phyloP scores from a whole-genome alignment of 2,113 vertebrate species.

The Thymallus thymallus region DNA sequence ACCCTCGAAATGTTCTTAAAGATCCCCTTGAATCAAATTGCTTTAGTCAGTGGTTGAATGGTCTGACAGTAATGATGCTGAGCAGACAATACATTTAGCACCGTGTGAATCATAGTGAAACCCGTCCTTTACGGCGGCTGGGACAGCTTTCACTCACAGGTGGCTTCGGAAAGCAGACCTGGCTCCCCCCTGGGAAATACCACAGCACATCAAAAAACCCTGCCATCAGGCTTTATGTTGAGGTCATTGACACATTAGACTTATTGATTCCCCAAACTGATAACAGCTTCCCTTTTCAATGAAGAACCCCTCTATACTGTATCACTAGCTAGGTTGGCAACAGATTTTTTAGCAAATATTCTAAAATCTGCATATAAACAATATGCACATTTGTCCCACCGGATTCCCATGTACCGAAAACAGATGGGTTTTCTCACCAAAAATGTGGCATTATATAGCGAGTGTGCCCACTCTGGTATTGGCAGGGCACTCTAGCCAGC shows the following conservation, averaged over 20 bases:
- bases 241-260: not conserved
- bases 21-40: conserved; percentile 30
- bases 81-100: not conserved
- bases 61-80: conserved; percentile 6
- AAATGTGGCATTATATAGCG: no score
- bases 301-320: not conserved
- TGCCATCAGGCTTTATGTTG: not conserved
- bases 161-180: conserved; percentile 39
- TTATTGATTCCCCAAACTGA: not conserved
- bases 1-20: conserved; percentile 18
- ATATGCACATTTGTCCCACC: no score
- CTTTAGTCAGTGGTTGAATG: conserved; percentile 15
- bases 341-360: no score
- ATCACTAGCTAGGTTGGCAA: no score
- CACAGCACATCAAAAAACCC: conserved; percentile 32
- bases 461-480: no score
- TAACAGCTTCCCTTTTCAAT: not conserved
- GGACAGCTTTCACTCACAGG: conserved; percentile 53
- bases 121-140: conserved; percentile 42
- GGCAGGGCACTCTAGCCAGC: no score
- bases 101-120: conserved; percentile 49
- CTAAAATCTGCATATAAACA: no score
- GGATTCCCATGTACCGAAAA: no score
- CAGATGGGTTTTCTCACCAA: no score
- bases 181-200: conserved; percentile 59